phyloP scores from a whole-genome alignment of 1,140 invertebrate species.

The Trypoxylus dichotomus region DNA sequence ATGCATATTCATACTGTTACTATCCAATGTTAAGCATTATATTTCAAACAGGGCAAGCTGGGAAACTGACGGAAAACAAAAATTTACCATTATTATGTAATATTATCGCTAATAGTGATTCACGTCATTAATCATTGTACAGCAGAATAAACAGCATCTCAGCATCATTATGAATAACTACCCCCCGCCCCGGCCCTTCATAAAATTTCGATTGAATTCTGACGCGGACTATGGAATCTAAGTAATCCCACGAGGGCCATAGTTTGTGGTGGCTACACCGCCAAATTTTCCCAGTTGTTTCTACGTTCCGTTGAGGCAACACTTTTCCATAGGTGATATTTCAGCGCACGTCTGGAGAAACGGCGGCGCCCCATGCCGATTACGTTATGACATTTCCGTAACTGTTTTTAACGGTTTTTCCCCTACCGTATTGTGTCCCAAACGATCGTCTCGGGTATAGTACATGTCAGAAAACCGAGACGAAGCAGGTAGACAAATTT shows the following conservation, averaged over 20 bases:
- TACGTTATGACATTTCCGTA: conserved; percentile 15
- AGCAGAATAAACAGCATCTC: neutral
- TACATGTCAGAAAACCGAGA: neutral
- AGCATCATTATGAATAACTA: neutral
- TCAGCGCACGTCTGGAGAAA: conserved; percentile 3
- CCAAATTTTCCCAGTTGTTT: conserved; percentile 5
- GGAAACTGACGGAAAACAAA: neutral
- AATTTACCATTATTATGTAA: neutral
- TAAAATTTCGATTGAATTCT: conserved; percentile 38
- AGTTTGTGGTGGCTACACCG: conserved; percentile 32
- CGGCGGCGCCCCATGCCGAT: conserved; percentile 10
- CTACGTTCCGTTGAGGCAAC: neutral
- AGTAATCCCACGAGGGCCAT: conserved; percentile 39
- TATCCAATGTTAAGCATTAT: no score
- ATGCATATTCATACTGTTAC: no score
- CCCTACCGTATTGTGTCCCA: neutral
- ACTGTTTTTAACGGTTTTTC: conserved; percentile 3
- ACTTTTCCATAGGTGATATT: conserved; percentile 9
- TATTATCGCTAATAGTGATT: neutral
- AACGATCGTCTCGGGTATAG: neutral
- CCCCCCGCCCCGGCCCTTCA: neutral
- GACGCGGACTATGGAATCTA: conserved; percentile 40
- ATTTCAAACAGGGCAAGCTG: neutral
- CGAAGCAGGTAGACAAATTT: conserved; percentile 9
- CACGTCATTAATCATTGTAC: neutral